Percentiles rank a stretch among this genome's conserved stretches.
These are phyloP conservation scores for Latheticus oryzae DNA, from an alignment of 2,888 invertebrate genomes.

Conservation along the genomic window DNA sequence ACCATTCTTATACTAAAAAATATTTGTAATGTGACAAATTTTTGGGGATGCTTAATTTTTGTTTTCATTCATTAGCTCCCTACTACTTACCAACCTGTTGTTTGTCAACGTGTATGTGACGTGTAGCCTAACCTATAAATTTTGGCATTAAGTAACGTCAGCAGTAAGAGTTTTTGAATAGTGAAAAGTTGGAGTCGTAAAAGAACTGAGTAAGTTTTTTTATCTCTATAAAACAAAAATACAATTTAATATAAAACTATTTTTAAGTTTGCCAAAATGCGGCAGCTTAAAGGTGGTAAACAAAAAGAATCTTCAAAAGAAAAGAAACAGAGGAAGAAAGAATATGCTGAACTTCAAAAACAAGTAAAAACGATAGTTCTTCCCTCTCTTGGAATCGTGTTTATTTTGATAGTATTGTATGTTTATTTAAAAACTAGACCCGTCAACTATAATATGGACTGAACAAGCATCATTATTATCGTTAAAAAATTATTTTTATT, in stretches of 20 bases:
- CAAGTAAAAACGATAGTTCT: conserved; percentile 83
- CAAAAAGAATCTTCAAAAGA: conserved; percentile 86
- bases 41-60: no score
- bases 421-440: conserved; percentile 86
- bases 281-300: conserved; percentile 79
- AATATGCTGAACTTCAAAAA: conserved; percentile 82
- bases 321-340: conserved; percentile 86
- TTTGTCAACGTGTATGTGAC: conserved; percentile 35
- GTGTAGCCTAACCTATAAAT: conserved; percentile 39
- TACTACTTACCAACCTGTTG: conserved; percentile 37
- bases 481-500: conserved; percentile 28
- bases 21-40: no score
- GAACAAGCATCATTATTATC: conserved; percentile 30
- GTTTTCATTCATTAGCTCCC: conserved; percentile 4
- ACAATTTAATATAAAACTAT: no score
- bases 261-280: no score
- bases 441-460: conserved; percentile 53
- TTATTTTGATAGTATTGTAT: conserved; percentile 78
- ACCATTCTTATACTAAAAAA: no score
- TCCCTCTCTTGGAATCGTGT: conserved; percentile 78
- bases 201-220: no score
- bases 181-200: background rate
- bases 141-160: conserved; percentile 29
- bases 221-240: no score
- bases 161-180: no score